Conservation (phyloP, 2,797 vertebrate species). For the Schizopygopsis malacanthus region DNA sequence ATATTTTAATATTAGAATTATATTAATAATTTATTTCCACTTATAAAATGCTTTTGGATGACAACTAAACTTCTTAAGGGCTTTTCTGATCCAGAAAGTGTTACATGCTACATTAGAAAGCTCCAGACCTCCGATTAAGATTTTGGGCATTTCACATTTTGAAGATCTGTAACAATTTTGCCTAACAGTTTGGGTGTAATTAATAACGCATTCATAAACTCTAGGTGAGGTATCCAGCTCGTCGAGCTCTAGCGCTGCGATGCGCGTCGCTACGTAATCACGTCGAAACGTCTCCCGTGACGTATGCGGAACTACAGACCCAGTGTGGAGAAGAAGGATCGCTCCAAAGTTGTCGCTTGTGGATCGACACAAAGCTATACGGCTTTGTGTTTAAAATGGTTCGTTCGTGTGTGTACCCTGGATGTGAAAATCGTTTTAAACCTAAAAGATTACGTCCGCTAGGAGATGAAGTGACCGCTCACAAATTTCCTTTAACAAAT, state of each 20-base stretch:
- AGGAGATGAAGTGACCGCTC: background rate
- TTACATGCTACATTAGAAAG: background rate
- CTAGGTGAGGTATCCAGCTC: too few relatives aligned
- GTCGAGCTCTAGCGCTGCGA: too few relatives aligned
- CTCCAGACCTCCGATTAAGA: background rate
- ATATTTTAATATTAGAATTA: conserved; percentile 1
- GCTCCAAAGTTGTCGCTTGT: too few relatives aligned
- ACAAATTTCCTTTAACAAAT: background rate
- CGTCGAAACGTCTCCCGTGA: too few relatives aligned
- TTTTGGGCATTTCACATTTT: background rate
- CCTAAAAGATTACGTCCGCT: background rate
- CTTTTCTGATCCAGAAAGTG: background rate
- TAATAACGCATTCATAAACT: too few relatives aligned
- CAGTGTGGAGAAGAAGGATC: too few relatives aligned
- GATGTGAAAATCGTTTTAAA: background rate
- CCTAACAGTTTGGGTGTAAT: background rate
- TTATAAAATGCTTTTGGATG: too few relatives aligned
- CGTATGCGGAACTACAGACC: too few relatives aligned
- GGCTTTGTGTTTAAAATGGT: background rate
- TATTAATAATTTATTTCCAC: background rate
- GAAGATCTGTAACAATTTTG: background rate
- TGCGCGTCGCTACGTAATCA: too few relatives aligned
- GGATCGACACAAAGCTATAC: too few relatives aligned
- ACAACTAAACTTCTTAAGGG: background rate
- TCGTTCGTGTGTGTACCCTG: background rate